Percentiles rank a stretch among this genome's conserved stretches.
Conservation (phyloP, 2,888 invertebrate species). For the Villa cingulata region DNA sequence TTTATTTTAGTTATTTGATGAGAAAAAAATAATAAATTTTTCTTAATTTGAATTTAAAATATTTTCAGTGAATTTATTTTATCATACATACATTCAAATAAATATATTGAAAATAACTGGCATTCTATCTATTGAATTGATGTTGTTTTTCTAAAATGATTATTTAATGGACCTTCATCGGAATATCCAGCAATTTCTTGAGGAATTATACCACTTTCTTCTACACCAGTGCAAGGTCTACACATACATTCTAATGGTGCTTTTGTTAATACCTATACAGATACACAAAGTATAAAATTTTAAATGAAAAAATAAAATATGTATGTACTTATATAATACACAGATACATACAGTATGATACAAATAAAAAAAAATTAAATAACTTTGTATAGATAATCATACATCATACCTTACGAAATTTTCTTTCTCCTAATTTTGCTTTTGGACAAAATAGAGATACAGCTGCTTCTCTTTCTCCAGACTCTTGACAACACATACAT, state of each 20-base stretch:
- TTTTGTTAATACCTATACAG: conserved; percentile 74
- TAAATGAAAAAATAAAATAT: too few species aligned
- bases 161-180: conserved; percentile 66
- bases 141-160: conserved; percentile 48
- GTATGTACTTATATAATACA: neutral
- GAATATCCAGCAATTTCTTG: conserved; percentile 80
- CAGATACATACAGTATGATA: too few species aligned
- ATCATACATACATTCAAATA: too few species aligned
- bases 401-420: conserved; percentile 71
- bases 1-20: too few species aligned
- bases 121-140: neutral
- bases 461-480: conserved; percentile 79
- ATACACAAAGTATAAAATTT: too few species aligned
- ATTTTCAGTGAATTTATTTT: too few species aligned
- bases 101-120: too few species aligned
- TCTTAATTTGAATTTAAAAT: too few species aligned
- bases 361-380: too few species aligned
- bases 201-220: conserved; percentile 75
- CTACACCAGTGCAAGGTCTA: conserved; percentile 77
- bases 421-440: conserved; percentile 71
- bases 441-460: conserved; percentile 82
- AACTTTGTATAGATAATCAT: too few species aligned
- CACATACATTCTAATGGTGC: conserved; percentile 91
- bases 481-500: conserved; percentile 91
- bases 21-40: too few species aligned